Percentiles rank a stretch among this genome's conserved stretches.
Evolutionary conservation across 2,888 invertebrate genomes (phyloP).

Genomic region (Lochmaea capreae): DNA sequence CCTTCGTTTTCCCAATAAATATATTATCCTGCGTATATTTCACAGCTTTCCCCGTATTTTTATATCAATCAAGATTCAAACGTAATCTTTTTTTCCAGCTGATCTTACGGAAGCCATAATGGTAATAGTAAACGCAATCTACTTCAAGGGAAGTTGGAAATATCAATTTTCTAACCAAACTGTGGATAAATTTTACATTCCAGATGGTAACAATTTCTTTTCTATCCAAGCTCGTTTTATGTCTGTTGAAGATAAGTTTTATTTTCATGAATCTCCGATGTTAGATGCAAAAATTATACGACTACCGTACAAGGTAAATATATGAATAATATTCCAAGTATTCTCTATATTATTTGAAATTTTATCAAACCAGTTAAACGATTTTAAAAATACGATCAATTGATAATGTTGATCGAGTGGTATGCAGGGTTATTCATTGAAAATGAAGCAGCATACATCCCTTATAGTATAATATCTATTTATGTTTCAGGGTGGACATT

Average conservation of each 20-base stretch:
- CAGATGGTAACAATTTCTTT: constrained; percentile 61
- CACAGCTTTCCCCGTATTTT: background rate
- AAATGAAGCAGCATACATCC: no score
- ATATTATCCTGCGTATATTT: background rate
- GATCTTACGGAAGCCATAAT: constrained; percentile 74
- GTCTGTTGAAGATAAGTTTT: constrained; percentile 69
- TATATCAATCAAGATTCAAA: background rate
- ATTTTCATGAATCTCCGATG: constrained; percentile 72
- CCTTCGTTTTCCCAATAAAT: background rate
- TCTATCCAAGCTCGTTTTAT: constrained; percentile 74
- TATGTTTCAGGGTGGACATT: constrained; percentile 74
- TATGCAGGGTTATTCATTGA: no score
- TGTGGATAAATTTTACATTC: constrained; percentile 72
- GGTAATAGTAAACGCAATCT: constrained; percentile 78
- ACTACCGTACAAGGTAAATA: constrained; percentile 76
- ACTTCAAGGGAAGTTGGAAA: constrained; percentile 85
- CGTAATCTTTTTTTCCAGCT: constrained; percentile 64
- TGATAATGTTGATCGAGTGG: no score
- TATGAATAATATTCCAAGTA: background rate
- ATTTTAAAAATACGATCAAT: no score
- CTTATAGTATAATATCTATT: no score
- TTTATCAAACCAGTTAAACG: background rate
- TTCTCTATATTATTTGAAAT: background rate
- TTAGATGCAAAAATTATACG: constrained; percentile 79
- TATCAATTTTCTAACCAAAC: constrained; percentile 76